Evolutionary conservation across 1,140 invertebrate species (phyloP), one percentile per base, ranked within the genome.

Genomic region (Chionoecetes opilio): DNA sequence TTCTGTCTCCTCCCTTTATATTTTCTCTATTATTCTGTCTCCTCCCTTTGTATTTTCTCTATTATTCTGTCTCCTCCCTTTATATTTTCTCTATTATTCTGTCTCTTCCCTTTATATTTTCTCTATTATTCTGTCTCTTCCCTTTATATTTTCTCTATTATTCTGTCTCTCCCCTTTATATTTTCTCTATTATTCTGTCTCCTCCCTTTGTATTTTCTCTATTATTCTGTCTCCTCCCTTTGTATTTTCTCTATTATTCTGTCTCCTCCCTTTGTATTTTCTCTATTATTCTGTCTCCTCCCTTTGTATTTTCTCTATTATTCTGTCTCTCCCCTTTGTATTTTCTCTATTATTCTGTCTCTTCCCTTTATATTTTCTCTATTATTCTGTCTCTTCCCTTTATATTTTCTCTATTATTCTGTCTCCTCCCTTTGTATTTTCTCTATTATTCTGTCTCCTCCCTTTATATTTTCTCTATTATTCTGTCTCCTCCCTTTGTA

Each of bases 21-120:
- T 46, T 46, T 75, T 75, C 63, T 75, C 63, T n/a, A 75, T n/a
- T n/a, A n/a, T 75, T 75, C n/a, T n/a, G n/a, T 26, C 31, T 86
- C 85, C 31, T 3, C 9, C 85, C 32, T 26, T 35, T 53, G 21
- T 53, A 53, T 53, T 53, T 53, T n/a, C n/a, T n/a, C n/a, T n/a
- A n/a, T n/a, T n/a, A n/a, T n/a, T n/a, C n/a, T n/a, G n/a, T n/a
- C n/a, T n/a, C n/a, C n/a, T n/a, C n/a, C 14, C 41, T 5, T 8
- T 8, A 46, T 46, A 46, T 46, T 46, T 75, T 75, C 63, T 75
- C 63, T n/a, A 75, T n/a, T n/a, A n/a, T 75, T 75, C n/a, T n/a
- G n/a, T 26, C 31, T 86, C 85, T 37, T 3, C 9, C 85, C 32
- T 26, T 35, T 53, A 53, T 53, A 53, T 53, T 53, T 53, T n/a